Evolutionary conservation across 2,113 vertebrate species (phyloP).

Genomic region (Plecturocebus donacophilus): DNA sequence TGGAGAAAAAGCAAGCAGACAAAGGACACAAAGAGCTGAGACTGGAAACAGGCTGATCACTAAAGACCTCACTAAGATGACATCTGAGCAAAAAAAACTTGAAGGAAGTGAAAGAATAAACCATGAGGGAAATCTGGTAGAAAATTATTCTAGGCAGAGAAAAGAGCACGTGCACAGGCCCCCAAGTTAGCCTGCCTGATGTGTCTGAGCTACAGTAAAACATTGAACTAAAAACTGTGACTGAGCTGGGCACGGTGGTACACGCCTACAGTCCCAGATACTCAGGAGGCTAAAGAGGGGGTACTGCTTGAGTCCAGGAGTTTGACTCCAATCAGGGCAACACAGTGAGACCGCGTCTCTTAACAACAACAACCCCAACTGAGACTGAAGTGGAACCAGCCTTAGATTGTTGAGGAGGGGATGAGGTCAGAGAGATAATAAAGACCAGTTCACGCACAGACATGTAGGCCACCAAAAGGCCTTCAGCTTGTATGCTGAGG

Average conservation of each 20-base stretch:
- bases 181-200: background rate
- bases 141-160: background rate
- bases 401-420: background rate
- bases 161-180: background rate
- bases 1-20: background rate
- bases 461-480: background rate
- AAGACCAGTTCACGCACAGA: background rate
- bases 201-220: background rate
- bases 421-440: background rate
- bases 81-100: background rate
- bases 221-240: background rate
- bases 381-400: background rate
- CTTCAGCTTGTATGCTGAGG: background rate
- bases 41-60: background rate
- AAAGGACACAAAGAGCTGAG: background rate
- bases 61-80: background rate
- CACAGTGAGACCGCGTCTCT: no score
- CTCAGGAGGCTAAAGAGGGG: no score
- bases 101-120: background rate
- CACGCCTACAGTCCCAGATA: no score
- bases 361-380: no score
- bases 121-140: background rate
- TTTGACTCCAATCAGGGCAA: no score
- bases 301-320: no score
- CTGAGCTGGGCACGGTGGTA: background rate